Conservation (phyloP, 2,113 vertebrate genomes). For the Carassius gibelio region DNA sequence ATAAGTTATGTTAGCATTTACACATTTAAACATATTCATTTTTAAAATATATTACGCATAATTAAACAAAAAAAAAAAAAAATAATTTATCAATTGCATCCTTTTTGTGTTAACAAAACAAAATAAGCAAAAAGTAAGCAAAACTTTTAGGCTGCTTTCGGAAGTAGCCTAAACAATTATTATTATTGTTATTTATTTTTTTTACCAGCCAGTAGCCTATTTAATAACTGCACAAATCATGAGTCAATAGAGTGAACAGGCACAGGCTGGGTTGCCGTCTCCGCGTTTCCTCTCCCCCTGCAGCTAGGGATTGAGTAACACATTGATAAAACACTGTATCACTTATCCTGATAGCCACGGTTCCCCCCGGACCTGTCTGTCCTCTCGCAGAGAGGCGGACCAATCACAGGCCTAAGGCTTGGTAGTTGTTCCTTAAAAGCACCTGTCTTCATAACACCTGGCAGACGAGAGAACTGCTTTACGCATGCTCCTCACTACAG, state of each 20-base stretch:
- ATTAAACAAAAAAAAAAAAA: not conserved
- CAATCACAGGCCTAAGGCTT: slow-evolving; percentile 52
- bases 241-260: not conserved
- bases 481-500: slow-evolving; percentile 76
- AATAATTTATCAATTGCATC: not conserved
- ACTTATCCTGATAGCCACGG: slow-evolving; percentile 64
- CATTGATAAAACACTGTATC: slow-evolving; percentile 69
- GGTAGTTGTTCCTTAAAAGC: slow-evolving; percentile 63
- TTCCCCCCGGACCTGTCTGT: slow-evolving; percentile 59
- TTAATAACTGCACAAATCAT: not conserved
- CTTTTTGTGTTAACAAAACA: not conserved
- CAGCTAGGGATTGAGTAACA: slow-evolving; percentile 61
- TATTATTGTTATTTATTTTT: not conserved
- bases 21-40: not conserved
- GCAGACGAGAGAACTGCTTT: slow-evolving; percentile 67
- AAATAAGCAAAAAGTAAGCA: not conserved
- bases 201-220: no score
- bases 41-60: not conserved
- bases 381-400: slow-evolving; percentile 46
- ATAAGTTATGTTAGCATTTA: not conserved
- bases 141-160: not conserved
- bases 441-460: slow-evolving; percentile 92
- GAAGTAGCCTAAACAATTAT: not conserved
- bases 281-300: slow-evolving; percentile 58
- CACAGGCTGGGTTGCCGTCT: slow-evolving; percentile 49